Conservation (phyloP, 2,888 invertebrate genomes). For the Petrolisthes cinctipes region DNA sequence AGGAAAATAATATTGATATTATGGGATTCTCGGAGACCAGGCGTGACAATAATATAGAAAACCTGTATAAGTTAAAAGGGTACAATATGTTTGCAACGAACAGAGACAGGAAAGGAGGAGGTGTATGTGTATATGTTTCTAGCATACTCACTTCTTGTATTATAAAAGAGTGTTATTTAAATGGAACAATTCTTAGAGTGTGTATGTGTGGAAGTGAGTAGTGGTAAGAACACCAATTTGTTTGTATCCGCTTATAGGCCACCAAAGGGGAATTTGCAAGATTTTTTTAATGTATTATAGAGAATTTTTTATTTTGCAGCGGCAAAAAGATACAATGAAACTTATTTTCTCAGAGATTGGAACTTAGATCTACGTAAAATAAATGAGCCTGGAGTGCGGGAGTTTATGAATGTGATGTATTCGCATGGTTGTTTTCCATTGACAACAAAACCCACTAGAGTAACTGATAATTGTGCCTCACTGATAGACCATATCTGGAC, state of each 20-base stretch:
- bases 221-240: neutral
- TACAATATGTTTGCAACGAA: conserved; percentile 6
- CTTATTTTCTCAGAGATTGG: conserved; percentile 6
- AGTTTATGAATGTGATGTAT: too few relatives aligned
- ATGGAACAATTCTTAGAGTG: conserved; percentile 8
- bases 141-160: neutral
- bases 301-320: neutral
- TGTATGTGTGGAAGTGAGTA: neutral
- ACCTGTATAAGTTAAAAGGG: too few relatives aligned
- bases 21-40: too few relatives aligned
- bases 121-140: conserved; percentile 3
- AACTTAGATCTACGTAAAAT: conserved; percentile 7
- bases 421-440: too few relatives aligned
- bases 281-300: too few relatives aligned
- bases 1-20: too few relatives aligned
- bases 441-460: too few relatives aligned
- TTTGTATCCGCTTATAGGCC: conserved; percentile 5
- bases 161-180: neutral
- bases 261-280: conserved; percentile 18
- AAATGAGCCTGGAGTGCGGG: neutral
- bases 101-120: neutral
- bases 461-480: too few relatives aligned
- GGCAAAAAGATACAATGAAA: conserved; percentile 1
- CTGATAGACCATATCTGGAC: too few relatives aligned
- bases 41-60: too few relatives aligned